phyloP scores from a whole-genome alignment of 2,888 invertebrate genomes.

The Lathronympha strigana region DNA sequence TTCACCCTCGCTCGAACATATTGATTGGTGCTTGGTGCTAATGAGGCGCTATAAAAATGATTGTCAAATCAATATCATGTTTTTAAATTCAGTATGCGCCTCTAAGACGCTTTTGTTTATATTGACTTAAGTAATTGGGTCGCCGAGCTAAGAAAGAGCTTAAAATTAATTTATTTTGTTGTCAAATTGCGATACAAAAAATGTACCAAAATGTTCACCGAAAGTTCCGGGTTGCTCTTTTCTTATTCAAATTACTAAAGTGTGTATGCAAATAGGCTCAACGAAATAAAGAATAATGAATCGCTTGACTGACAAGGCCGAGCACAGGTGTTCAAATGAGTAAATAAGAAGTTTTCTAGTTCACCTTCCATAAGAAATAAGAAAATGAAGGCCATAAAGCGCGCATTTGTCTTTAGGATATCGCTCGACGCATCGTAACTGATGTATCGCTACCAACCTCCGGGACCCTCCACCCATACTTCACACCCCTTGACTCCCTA shows the following conservation, averaged over 20 bases:
- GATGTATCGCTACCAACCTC: conserved; percentile 63
- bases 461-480: conserved; percentile 52
- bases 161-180: conserved; percentile 1
- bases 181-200: background rate
- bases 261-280: background rate
- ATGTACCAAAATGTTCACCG: background rate
- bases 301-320: too few relatives aligned
- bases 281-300: too few relatives aligned
- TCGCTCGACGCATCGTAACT: conserved; percentile 71
- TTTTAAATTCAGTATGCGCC: background rate
- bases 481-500: conserved; percentile 44
- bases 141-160: background rate
- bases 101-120: background rate
- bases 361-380: conserved; percentile 47
- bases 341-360: too few relatives aligned
- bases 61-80: background rate
- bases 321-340: conserved; percentile 16
- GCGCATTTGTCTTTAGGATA: conserved; percentile 77
- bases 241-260: background rate
- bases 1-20: too few relatives aligned
- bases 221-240: background rate
- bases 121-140: conserved; percentile 27
- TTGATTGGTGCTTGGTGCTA: too few relatives aligned
- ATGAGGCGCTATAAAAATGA: background rate
- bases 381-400: conserved; percentile 68